Evolutionary conservation across 1,140 invertebrate genomes (phyloP).

Genomic region (Plutomurus gul): DNA sequence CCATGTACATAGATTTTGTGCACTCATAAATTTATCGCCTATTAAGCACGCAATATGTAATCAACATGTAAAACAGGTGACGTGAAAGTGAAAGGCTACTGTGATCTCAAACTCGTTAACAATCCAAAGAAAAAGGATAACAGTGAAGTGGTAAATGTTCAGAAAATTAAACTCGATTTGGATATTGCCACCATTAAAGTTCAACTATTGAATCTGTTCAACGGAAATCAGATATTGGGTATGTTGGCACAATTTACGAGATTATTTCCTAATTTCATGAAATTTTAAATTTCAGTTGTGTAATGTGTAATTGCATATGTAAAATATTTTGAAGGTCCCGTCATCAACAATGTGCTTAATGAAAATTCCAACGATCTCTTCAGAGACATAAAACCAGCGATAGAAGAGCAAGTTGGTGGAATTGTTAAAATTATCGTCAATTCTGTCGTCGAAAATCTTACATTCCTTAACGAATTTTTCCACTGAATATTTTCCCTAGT

Average conservation of each 20-base stretch:
- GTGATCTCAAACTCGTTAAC: background rate
- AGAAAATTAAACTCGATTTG: constrained; percentile 39
- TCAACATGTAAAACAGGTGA: background rate
- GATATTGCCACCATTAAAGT: constrained; percentile 38
- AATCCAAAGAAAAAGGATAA: background rate
- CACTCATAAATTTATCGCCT: too few relatives aligned
- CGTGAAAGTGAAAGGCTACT: constrained; percentile 33
- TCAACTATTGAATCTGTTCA: constrained; percentile 36
- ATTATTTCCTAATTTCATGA: background rate
- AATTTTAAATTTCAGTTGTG: background rate
- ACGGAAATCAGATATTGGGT: constrained; percentile 41
- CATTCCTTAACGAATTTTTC: constrained; percentile 33
- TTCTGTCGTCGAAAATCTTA: constrained; percentile 27
- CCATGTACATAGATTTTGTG: too few relatives aligned
- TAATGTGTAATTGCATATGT: background rate
- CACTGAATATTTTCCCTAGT: too few relatives aligned
- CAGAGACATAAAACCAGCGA: constrained; percentile 37
- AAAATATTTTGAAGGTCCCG: constrained; percentile 25
- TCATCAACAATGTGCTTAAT: constrained; percentile 42
- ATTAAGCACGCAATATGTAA: too few relatives aligned
- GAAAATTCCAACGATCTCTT: constrained; percentile 41
- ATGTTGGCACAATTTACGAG: background rate
- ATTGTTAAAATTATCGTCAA: constrained; percentile 37
- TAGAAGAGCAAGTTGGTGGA: constrained; percentile 33
- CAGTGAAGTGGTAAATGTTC: background rate